Conservation (phyloP, 1,140 invertebrate species). For the Drosophila kepulauana region DNA sequence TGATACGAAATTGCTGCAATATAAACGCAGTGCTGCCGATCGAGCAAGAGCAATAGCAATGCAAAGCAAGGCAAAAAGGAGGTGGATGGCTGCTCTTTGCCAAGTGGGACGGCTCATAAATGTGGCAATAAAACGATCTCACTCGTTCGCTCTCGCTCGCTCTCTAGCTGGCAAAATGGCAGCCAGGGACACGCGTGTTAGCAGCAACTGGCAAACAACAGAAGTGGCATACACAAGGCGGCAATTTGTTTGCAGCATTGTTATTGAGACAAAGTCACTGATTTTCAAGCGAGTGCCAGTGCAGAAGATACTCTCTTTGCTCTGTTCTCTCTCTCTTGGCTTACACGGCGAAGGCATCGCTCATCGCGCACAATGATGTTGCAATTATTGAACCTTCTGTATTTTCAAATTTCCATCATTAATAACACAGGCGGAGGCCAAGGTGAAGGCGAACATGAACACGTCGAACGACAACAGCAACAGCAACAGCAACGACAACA, state of each 20-base stretch:
- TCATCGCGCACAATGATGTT: conserved; percentile 78
- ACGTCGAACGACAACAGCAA: conserved; percentile 9
- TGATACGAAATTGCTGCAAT: conserved; percentile 82
- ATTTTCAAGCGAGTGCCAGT: conserved; percentile 42
- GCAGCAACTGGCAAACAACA: conserved; percentile 33
- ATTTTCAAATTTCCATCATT: conserved; percentile 85
- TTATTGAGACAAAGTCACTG: conserved; percentile 70
- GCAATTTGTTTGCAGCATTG: conserved; percentile 70
- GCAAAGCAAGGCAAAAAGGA: conserved; percentile 2
- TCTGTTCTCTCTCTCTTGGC: neutral
- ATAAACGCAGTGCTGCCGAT: conserved; percentile 80
- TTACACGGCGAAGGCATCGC: conserved; percentile 60
- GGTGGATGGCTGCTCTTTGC: neutral
- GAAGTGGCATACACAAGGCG: conserved; percentile 19
- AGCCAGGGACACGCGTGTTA: conserved; percentile 60
- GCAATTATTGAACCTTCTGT: conserved; percentile 85
- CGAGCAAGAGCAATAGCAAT: conserved; percentile 23
- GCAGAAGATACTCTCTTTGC: neutral
- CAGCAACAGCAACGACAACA: neutral
- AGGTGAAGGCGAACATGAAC: conserved; percentile 59
- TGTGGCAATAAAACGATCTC: conserved; percentile 70
- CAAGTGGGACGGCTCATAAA: conserved; percentile 49
- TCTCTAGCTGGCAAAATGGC: conserved; percentile 38
- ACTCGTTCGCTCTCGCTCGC: conserved; percentile 3
- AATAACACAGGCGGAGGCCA: conserved; percentile 84